A percentile compares a stretch with the other conserved stretches of the same genome.
phyloP scores from a whole-genome alignment of 2,888 invertebrate genomes.

The Drosophila flavopinicola region DNA sequence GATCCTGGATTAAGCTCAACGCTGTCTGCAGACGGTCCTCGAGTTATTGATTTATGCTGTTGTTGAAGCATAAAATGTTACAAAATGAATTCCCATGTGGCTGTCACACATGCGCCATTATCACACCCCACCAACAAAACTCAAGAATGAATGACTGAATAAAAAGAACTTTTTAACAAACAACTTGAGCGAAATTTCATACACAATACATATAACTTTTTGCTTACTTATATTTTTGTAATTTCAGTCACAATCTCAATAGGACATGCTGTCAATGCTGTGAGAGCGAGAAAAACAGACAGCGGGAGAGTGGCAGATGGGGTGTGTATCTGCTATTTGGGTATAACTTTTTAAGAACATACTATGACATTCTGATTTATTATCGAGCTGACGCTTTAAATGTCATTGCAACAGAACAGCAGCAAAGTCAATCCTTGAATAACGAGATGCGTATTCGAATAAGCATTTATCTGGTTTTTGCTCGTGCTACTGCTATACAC shows the following conservation, averaged over 20 bases:
- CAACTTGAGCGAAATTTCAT: constrained; percentile 56
- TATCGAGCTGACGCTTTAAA: constrained; percentile 73
- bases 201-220: constrained; percentile 55
- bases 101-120: constrained; percentile 73
- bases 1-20: background rate
- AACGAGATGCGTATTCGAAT: constrained; percentile 59
- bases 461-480: constrained; percentile 49
- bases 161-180: constrained; percentile 49
- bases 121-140: constrained; percentile 40
- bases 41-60: constrained; percentile 73
- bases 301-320: no score
- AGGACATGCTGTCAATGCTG: constrained; percentile 40
- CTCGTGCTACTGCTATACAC: background rate
- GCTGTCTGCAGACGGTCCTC: constrained; percentile 15
- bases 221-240: constrained; percentile 34
- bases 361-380: constrained; percentile 72
- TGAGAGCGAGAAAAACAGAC: background rate
- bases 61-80: constrained; percentile 50
- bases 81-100: constrained; percentile 67
- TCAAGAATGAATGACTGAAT: constrained; percentile 16
- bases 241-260: constrained; percentile 63
- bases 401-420: constrained; percentile 67
- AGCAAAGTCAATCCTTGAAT: constrained; percentile 54
- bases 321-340: constrained; percentile 29
- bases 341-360: constrained; percentile 53